Base-by-base conservation (phyloP, 2,797 vertebrate species). In the Periophthalmus magnuspinnatus region DNA sequence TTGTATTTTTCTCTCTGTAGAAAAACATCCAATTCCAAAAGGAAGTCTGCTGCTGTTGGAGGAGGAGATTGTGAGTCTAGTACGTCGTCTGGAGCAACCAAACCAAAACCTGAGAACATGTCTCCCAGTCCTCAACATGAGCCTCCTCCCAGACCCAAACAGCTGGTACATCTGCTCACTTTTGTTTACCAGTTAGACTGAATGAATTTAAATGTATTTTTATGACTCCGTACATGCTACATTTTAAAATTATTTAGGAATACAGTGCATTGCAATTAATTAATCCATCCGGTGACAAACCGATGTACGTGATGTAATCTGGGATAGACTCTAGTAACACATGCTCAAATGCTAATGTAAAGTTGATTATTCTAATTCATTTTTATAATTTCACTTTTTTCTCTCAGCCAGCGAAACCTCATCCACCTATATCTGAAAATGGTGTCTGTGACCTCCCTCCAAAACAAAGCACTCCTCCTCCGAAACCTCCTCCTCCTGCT, bases 11-110 rank as follows among this genome's bases (percentile, higher is more conserved):
- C 67, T 38, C 36, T 62, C 67, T 71, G 45, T 79, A 99, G 97
- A 84, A 99, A 95, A 94, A 95, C 95, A 50, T 92, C 92, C 67
- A 97, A 94, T 89, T 95, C 92, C 65, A 93, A 89, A 76, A 94
- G 94, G 83, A 98, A 94, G 90, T 82, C 80, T n/a, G 73, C 65
- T 6, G 73, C 66, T 5, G 73, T 21, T 48, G 74, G 75, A 38
- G 55, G 65, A 19, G 66, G 72, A 66, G 93, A 93, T 70, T 83
- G 75, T 75, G 90, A 81, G 74, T 50, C 81, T 84, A 88, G 78
- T 76, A 70, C 71, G 68, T 71, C 75, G 0, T 68, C 89, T 69
- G 85, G 71, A 67, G 85, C 34, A 1, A 72, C 84, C 7, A 24
- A 52, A 73, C 77, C 81, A 62, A 90, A 89, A 76, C 68, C 80